Percentiles rank a stretch among this genome's conserved stretches.
phyloP scores from a whole-genome alignment of 1,140 invertebrate genomes.

The Sitodiplosis mosellana region DNA sequence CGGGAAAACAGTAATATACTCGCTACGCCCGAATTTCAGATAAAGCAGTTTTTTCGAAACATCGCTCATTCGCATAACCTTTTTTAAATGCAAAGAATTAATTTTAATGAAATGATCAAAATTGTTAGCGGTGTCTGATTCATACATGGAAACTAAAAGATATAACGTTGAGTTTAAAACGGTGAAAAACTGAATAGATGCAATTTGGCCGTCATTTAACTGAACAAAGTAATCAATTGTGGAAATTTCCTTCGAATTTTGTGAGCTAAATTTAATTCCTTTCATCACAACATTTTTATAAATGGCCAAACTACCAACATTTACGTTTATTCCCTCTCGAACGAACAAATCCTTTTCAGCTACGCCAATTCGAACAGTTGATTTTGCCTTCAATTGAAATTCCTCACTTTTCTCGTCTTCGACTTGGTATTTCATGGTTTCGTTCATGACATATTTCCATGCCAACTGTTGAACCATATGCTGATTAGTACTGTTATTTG shows the following conservation, averaged over 20 bases:
- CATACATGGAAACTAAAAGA: not conserved
- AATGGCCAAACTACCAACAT: not conserved
- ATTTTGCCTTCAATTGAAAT: not conserved
- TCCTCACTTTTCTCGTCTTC: too few relatives aligned
- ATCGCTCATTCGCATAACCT: not conserved
- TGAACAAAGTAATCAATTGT: not conserved
- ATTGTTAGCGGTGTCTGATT: not conserved
- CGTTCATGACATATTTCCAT: not conserved
- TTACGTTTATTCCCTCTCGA: not conserved
- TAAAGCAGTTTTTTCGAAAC: not conserved
- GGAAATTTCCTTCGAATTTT: too few relatives aligned
- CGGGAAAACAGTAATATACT: not conserved
- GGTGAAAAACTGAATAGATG: not conserved
- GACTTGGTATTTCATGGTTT: too few relatives aligned
- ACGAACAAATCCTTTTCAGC: not conserved
- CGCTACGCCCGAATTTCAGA: not conserved
- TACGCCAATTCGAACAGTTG: not conserved
- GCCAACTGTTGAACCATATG: not conserved
- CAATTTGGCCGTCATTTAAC: not conserved
- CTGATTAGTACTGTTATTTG: not conserved
- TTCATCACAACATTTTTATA: not conserved
- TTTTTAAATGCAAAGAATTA: not conserved
- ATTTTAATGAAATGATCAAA: not conserved
- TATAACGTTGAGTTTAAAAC: not conserved
- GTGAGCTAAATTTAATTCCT: too few relatives aligned